phyloP scores from a whole-genome alignment of 2,797 vertebrate species.

The Setipinna tenuifilis region DNA sequence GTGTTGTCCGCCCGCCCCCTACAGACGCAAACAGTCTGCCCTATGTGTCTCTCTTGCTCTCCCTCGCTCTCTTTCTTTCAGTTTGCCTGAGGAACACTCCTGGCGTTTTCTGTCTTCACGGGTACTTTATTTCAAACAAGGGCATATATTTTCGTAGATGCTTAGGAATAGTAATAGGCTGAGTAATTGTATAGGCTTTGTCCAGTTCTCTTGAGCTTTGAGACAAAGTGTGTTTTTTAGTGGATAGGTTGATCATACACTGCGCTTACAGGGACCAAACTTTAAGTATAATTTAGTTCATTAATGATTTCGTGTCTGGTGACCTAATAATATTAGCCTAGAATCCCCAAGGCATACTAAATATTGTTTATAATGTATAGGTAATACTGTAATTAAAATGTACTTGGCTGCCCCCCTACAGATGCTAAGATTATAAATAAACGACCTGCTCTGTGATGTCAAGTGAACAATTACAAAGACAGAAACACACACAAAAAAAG shows the following conservation, averaged over 20 bases:
- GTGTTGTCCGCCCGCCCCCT: slow-evolving; percentile 53
- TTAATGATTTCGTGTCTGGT: too few species aligned
- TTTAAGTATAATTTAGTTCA: too few species aligned
- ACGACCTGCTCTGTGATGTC: too few species aligned
- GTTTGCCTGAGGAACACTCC: not conserved
- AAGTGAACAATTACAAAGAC: too few species aligned
- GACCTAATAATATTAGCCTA: too few species aligned
- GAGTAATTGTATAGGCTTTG: not conserved
- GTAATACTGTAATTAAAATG: too few species aligned
- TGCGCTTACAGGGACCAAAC: not conserved
- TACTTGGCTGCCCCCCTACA: too few species aligned
- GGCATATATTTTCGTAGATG: not conserved
- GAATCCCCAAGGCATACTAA: too few species aligned
- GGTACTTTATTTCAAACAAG: not conserved
- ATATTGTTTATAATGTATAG: too few species aligned
- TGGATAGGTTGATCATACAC: not conserved
- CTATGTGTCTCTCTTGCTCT: slow-evolving; percentile 44
- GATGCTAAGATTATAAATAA: too few species aligned
- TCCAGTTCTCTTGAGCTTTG: not conserved
- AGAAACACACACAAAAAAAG: not conserved
- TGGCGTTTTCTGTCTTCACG: not conserved
- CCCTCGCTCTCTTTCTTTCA: slow-evolving; percentile 42
- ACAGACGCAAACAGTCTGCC: slow-evolving; percentile 32
- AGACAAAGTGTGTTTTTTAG: not conserved
- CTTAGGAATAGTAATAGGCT: not conserved